Evolutionary conservation across 2,888 invertebrate species (phyloP), one percentile per base, ranked within the genome.

Genomic region (Aplocera efformata): DNA sequence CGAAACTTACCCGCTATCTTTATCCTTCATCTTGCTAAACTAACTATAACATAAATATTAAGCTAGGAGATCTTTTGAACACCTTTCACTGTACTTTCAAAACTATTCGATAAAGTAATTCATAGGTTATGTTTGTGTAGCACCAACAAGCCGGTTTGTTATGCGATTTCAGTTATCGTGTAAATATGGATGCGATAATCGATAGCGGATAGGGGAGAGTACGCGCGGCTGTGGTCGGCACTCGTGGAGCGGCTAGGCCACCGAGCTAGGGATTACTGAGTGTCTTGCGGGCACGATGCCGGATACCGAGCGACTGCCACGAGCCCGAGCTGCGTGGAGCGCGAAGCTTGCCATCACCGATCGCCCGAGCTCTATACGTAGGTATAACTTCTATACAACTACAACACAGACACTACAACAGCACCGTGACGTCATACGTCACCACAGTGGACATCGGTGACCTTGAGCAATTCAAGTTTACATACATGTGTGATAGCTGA

Each of bases 161-260:
- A 57, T 58, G 51, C 11, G 27, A 24, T 56, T 61, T 45, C 48
- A 42, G 47, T 33, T 24, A 22, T 39, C 33, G 53, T 64, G 71
- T 66, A 60, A 73, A 63, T 72, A 71, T 71, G 65, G 58, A 60
- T 41, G 45, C 60, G 69, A 70, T 75, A n/a, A n/a, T n/a, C 70
- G 50, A 63, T 56, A 58, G 34, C 24, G 32, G 28, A 49, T 36
- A n/a, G n/a, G 48, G 37, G 42, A 13, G 28, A 29, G 9, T 23
- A 48, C 42, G 56, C 50, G 49, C 44, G 41, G 43, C 37, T 44
- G 52, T 5, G 6, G 7, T 8, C 24, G 11, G 20, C 32, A 10
- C 45, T 51, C 53, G 60, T 54, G 54, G 56, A 60, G 53, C 48
- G 60, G 58, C 48, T 49, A 51, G 49, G n/a, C n/a, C n/a, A n/a